These are phyloP conservation scores for Champsocephalus esox DNA, from an alignment of 2,797 vertebrate species.

Conservation along the genomic window DNA sequence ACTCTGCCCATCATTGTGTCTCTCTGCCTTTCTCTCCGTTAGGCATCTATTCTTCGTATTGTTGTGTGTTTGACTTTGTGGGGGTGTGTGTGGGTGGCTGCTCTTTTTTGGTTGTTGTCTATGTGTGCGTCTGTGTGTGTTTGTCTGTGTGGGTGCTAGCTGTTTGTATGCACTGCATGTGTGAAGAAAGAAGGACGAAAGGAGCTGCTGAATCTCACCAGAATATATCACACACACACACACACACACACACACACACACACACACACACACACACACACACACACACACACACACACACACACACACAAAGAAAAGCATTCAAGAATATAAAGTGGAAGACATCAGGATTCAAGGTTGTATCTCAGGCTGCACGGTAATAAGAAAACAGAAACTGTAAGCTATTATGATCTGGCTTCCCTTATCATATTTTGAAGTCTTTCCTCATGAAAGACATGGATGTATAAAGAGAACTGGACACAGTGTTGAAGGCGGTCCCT, in stretches of 20 bases:
- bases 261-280: slow-evolving; percentile 5
- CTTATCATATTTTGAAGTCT: neutral
- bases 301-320: slow-evolving; percentile 3
- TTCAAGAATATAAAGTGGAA: slow-evolving; percentile 44
- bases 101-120: slow-evolving; percentile 20
- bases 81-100: slow-evolving; percentile 17
- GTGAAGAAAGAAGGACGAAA: slow-evolving; percentile 62
- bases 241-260: slow-evolving; percentile 9
- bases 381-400: neutral
- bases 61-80: slow-evolving; percentile 35
- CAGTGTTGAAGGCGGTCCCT: too few relatives aligned
- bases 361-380: slow-evolving; percentile 22
- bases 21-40: neutral
- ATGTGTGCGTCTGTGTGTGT: slow-evolving; percentile 34
- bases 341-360: slow-evolving; percentile 56
- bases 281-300: slow-evolving; percentile 4
- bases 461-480: too few relatives aligned
- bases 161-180: slow-evolving; percentile 68
- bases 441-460: neutral
- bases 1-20: neutral
- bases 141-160: slow-evolving; percentile 59
- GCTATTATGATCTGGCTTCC: neutral
- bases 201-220: slow-evolving; percentile 53
- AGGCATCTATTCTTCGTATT: slow-evolving; percentile 16
- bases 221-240: slow-evolving; percentile 27